phyloP scores from a whole-genome alignment of 1,140 invertebrate species.

The Dendrolimus kikuchii region DNA sequence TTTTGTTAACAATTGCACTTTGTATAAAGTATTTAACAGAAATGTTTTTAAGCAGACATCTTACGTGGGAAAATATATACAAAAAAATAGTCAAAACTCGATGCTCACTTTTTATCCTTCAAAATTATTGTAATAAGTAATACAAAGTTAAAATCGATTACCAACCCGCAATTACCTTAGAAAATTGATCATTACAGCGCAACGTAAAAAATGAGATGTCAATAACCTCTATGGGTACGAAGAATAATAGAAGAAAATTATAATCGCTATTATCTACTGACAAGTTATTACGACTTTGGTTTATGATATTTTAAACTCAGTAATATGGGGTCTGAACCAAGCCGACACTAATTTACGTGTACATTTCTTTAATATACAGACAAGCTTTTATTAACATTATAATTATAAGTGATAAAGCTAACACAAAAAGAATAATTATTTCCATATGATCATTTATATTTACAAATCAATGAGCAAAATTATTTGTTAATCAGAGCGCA shows the following conservation, averaged over 20 bases:
- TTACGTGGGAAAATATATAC: too few species aligned
- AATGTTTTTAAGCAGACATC: too few species aligned
- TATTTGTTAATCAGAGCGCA: too few species aligned
- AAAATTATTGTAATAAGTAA: slow-evolving; percentile 4
- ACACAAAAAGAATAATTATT: too few species aligned
- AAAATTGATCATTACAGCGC: slow-evolving; percentile 36
- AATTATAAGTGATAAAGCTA: too few species aligned
- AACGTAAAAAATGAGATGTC: slow-evolving; percentile 32
- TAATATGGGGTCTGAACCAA: neutral
- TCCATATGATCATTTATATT: too few species aligned
- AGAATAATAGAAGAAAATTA: slow-evolving; percentile 32
- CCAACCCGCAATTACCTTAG: slow-evolving; percentile 12
- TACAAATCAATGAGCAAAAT: too few species aligned
- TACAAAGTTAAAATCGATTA: slow-evolving; percentile 15
- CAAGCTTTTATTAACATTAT: too few species aligned
- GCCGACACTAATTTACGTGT: neutral
- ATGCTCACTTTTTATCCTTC: slow-evolving; percentile 1
- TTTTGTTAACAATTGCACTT: too few species aligned
- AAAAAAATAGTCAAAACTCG: neutral
- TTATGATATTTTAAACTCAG: slow-evolving; percentile 12
- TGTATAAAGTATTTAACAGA: too few species aligned
- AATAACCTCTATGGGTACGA: slow-evolving; percentile 29
- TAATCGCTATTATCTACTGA: slow-evolving; percentile 31
- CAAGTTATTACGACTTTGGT: slow-evolving; percentile 28
- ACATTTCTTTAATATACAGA: too few species aligned